Evolutionary conservation across 2,888 invertebrate genomes (phyloP), one percentile per base, ranked within the genome.

Genomic region (Lithophane socia): DNA sequence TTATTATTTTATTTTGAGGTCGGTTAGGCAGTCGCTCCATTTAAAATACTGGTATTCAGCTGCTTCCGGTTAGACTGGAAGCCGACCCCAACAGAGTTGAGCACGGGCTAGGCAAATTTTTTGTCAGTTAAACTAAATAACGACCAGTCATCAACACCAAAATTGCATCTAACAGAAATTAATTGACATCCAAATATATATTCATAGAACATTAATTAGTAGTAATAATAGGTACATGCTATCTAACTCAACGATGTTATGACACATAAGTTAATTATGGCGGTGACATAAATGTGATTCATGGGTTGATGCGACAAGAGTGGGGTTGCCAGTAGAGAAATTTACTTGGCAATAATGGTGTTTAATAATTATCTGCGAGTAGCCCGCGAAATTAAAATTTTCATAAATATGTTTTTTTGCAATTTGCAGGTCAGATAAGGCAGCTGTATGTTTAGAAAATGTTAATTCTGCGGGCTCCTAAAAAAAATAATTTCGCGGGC

Each of bases 211-310:
- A 69, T 65, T 61, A 16, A 69, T 65, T 61, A 16, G 9, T 47
- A 58, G 13, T 42, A 67, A 80, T 66, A 82, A 75, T 71, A 80
- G 16, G 49, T 49, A 69, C 49, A 69, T 69, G 54, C 76, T 76
- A 81, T 86, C 68, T 68, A 80, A 81, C 71, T 21, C 29, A 18
- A 42, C 69, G 37, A 73, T 82, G 77, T 82, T 82, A 70, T 79
- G 80, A 75, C 80, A 73, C 80, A 79, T 83, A 84, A 87, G 84
- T 85, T 88, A 89, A 89, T 89, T 86, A 87, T 80, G 12, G 58
- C 47, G 77, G 69, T 75, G 68, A 79, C 85, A 70, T 80, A 78
- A 81, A 83, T 83, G 79, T 85, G 85, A 89, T 89, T 88, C 77
- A 88, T 88, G 79, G 69, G 29, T 67, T 76, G 66, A 75, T 72